phyloP scores from a whole-genome alignment of 2,888 invertebrate genomes.

The Cheilosia pagana region DNA sequence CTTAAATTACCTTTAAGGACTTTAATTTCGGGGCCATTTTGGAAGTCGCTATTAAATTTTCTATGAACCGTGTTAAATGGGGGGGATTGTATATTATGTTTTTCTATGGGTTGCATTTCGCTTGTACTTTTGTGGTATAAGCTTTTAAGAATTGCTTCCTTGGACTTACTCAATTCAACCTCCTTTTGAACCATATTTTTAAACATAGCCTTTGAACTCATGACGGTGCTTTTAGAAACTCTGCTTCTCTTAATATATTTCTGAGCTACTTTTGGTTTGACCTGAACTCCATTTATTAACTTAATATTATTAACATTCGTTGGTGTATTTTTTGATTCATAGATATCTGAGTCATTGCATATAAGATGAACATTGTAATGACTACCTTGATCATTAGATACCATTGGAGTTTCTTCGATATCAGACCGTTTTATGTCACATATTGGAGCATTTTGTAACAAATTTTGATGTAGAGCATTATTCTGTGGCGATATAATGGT shows the following conservation, averaged over 20 bases:
- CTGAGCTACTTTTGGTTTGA: conserved; percentile 2
- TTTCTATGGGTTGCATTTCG: not conserved
- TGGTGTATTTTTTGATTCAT: not conserved
- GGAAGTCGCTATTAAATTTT: not conserved
- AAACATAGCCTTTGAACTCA: conserved; percentile 5
- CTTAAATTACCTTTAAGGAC: not conserved
- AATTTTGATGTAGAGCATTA: conserved; percentile 1
- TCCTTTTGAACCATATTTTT: conserved; percentile 25
- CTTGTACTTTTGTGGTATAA: not conserved
- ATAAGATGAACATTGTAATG: not conserved
- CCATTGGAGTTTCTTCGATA: not conserved
- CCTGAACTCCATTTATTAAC: not conserved
- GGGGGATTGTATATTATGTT: not conserved
- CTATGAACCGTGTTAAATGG: not conserved
- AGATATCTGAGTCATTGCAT: not conserved
- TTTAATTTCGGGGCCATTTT: not conserved
- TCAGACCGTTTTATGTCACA: not conserved
- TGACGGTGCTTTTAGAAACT: not conserved
- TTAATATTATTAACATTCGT: not conserved
- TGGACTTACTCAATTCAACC: not conserved
- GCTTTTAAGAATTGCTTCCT: not conserved
- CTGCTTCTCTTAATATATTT: conserved; percentile 30
- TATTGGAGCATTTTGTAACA: not conserved
- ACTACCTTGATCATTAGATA: not conserved
- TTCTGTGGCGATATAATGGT: not conserved